Conservation (phyloP, 2,113 vertebrate species). For the Hippoglossus stenolepis region DNA sequence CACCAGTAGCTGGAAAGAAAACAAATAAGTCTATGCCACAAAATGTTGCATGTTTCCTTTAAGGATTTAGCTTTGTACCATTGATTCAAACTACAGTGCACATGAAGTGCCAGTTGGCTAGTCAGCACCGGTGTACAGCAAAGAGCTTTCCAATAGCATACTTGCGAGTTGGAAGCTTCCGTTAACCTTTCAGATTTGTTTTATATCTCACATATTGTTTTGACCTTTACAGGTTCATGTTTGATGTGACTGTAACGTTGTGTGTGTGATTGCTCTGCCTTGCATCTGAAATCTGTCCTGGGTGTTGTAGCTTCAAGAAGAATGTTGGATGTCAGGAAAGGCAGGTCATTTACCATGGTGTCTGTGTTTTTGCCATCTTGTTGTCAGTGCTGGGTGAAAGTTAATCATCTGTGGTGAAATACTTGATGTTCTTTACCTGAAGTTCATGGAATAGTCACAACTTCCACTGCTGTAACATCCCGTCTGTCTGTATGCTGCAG, state of each 20-base stretch:
- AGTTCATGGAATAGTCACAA: neutral
- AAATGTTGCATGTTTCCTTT: neutral
- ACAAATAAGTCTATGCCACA: no score
- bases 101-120: neutral
- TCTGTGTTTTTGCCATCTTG: constrained; percentile 9
- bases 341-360: no score
- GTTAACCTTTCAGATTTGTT: neutral
- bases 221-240: neutral
- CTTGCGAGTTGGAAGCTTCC: neutral
- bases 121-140: neutral
- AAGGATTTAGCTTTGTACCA: neutral
- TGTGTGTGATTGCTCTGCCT: neutral
- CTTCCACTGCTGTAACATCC: neutral
- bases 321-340: neutral
- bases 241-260: constrained; percentile 1
- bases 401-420: constrained; percentile 17
- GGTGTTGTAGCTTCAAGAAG: neutral
- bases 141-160: neutral
- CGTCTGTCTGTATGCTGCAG: constrained; percentile 5
- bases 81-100: neutral
- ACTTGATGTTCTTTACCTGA: neutral
- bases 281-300: neutral
- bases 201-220: neutral
- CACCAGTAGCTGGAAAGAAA: no score
- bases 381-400: neutral